Evolutionary conservation across 1,140 invertebrate species (phyloP).

Genomic region (Sarcophaga peregrina): DNA sequence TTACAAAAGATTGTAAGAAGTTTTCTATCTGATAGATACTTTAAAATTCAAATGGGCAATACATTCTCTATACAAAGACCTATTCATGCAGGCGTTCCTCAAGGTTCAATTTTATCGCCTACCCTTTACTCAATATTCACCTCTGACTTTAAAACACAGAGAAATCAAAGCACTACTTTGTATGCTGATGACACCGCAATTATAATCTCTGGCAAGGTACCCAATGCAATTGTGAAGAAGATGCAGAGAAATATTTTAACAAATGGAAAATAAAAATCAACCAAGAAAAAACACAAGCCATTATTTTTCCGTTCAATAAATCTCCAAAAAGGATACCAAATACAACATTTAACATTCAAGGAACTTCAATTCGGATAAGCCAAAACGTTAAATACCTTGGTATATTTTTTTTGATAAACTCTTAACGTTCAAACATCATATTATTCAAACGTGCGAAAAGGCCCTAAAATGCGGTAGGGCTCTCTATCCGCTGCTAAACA

Average conservation of each 20-base stretch:
- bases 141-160: neutral
- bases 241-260: neutral
- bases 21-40: too few relatives aligned
- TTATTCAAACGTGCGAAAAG: neutral
- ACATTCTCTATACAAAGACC: neutral
- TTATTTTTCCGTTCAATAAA: neutral
- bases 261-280: constrained; percentile 1
- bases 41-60: too few relatives aligned
- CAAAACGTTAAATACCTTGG: neutral
- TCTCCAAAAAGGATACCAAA: neutral
- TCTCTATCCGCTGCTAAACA: neutral
- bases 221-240: neutral
- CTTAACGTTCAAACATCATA: neutral
- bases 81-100: neutral
- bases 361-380: too few relatives aligned
- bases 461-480: too few relatives aligned
- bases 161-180: too few relatives aligned
- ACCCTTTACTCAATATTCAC: neutral
- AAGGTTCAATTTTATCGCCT: neutral
- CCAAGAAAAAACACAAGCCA: too few relatives aligned
- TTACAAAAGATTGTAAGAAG: neutral
- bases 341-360: neutral
- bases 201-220: neutral
- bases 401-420: neutral
- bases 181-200: neutral